These are phyloP conservation scores for Bradypodion pumilum DNA, from an alignment of 2,797 vertebrate genomes.

Conservation along the genomic window DNA sequence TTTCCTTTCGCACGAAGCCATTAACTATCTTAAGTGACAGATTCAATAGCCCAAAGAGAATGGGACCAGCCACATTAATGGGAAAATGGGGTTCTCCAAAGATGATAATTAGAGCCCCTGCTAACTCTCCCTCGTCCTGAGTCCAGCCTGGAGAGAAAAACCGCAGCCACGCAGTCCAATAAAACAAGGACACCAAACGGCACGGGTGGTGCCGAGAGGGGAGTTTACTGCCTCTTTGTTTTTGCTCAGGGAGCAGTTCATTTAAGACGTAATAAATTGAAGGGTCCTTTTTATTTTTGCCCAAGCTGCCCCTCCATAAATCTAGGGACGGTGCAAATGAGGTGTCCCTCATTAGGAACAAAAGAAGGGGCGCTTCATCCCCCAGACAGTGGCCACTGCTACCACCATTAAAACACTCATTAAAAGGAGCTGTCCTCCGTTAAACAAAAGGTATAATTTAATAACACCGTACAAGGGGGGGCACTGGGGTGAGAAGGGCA, in stretches of 20 bases:
- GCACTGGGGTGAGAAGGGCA: slow-evolving; percentile 50
- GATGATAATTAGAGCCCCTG: slow-evolving; percentile 58
- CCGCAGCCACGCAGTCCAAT: slow-evolving; percentile 53
- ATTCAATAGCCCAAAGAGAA: slow-evolving; percentile 47
- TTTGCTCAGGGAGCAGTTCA: slow-evolving; percentile 76
- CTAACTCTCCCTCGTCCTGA: slow-evolving; percentile 56
- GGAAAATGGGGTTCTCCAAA: slow-evolving; percentile 56
- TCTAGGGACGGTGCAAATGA: slow-evolving; percentile 76
- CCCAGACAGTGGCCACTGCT: slow-evolving; percentile 51
- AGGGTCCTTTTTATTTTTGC: slow-evolving; percentile 37
- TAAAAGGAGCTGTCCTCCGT: slow-evolving; percentile 63
- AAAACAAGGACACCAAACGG: slow-evolving; percentile 59
- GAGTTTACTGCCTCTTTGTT: slow-evolving; percentile 69
- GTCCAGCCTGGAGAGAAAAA: slow-evolving; percentile 56
- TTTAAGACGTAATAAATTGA: slow-evolving; percentile 76
- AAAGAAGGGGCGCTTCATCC: slow-evolving; percentile 69
- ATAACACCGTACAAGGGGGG: slow-evolving; percentile 59
- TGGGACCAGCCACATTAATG: slow-evolving; percentile 54
- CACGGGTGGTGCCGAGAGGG: slow-evolving; percentile 45
- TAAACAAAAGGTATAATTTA: slow-evolving; percentile 65
- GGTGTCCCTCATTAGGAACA: slow-evolving; percentile 73
- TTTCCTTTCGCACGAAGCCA: slow-evolving; percentile 34
- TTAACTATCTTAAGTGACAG: slow-evolving; percentile 53
- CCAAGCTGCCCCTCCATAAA: slow-evolving; percentile 69
- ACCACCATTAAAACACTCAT: slow-evolving; percentile 67